phyloP scores from a whole-genome alignment of 2,797 vertebrate genomes.

The Esox masquinongy region DNA sequence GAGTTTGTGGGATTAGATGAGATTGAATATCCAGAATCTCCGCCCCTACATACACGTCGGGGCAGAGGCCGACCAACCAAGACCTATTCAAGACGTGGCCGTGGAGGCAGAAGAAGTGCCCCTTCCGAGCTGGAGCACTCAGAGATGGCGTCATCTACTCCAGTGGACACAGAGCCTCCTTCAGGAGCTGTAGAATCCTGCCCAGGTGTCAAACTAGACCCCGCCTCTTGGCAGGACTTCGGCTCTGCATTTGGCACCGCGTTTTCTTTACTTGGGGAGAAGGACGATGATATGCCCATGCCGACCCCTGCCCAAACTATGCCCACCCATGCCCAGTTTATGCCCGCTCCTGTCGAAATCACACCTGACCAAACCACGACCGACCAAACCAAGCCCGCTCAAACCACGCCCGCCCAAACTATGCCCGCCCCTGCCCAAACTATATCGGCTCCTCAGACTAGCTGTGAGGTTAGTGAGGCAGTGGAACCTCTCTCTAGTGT shows the following conservation, averaged over 20 bases:
- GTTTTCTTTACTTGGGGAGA: constrained; percentile 59
- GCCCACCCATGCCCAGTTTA: no score
- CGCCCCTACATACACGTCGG: constrained; percentile 71
- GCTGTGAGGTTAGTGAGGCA: background rate
- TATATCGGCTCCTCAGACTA: background rate
- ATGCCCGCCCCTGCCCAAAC: constrained; percentile 63
- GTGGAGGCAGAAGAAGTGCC: constrained; percentile 62
- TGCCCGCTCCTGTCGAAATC: no score
- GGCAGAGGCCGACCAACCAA: constrained; percentile 61
- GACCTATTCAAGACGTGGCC: constrained; percentile 60
- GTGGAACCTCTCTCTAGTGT: background rate
- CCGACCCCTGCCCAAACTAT: constrained; percentile 64
- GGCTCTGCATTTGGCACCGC: constrained; percentile 67
- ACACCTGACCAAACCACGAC: no score
- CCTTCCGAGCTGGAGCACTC: constrained; percentile 80
- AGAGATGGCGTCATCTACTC: constrained; percentile 75
- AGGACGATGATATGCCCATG: constrained; percentile 39
- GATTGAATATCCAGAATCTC: constrained; percentile 70
- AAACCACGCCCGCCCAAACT: background rate
- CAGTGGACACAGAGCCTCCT: constrained; percentile 76
- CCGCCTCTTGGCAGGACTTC: constrained; percentile 67
- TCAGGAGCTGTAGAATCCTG: constrained; percentile 80
- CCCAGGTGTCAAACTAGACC: constrained; percentile 73
- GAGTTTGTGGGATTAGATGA: constrained; percentile 76
- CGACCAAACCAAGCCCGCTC: no score